Conservation (phyloP, 2,888 invertebrate species). For the Mycalesis mineus region DNA sequence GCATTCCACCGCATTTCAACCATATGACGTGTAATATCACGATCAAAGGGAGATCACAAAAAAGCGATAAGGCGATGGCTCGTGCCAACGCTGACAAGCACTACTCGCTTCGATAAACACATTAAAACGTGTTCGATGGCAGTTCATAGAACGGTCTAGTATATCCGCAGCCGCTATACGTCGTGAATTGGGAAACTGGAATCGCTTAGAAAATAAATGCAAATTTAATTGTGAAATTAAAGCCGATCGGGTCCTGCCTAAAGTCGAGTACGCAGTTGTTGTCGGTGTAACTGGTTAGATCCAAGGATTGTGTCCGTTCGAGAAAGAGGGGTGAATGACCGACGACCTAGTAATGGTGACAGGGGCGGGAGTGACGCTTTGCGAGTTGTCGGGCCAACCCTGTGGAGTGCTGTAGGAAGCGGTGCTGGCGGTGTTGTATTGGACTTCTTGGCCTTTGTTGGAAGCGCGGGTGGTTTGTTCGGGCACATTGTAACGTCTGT, state of each 20-base stretch:
- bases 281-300: slow-evolving; percentile 33
- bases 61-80: slow-evolving; percentile 22
- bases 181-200: slow-evolving; percentile 12
- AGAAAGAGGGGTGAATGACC: slow-evolving; percentile 52
- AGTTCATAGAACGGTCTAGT: slow-evolving; percentile 11
- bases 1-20: slow-evolving; percentile 16
- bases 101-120: slow-evolving; percentile 21
- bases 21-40: slow-evolving; percentile 21
- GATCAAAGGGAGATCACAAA: slow-evolving; percentile 27
- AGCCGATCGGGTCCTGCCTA: slow-evolving; percentile 36
- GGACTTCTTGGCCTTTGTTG: slow-evolving; percentile 32
- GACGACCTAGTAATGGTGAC: slow-evolving; percentile 55
- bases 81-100: slow-evolving; percentile 19
- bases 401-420: slow-evolving; percentile 33
- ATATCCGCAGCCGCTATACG: slow-evolving; percentile 12
- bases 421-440: slow-evolving; percentile 27
- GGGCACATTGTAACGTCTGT: slow-evolving; percentile 26
- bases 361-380: slow-evolving; percentile 40
- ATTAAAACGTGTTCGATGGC: slow-evolving; percentile 19
- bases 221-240: slow-evolving; percentile 36
- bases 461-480: slow-evolving; percentile 32
- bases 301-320: slow-evolving; percentile 46
- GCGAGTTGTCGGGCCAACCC: slow-evolving; percentile 31
- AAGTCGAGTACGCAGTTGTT: slow-evolving; percentile 7
- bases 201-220: slow-evolving; percentile 34